Percentiles rank a stretch among this genome's conserved stretches.
These are phyloP conservation scores for Lytechinus pictus DNA, from an alignment of 35 echinoderm and acorn worm species.

Conservation along the genomic window DNA sequence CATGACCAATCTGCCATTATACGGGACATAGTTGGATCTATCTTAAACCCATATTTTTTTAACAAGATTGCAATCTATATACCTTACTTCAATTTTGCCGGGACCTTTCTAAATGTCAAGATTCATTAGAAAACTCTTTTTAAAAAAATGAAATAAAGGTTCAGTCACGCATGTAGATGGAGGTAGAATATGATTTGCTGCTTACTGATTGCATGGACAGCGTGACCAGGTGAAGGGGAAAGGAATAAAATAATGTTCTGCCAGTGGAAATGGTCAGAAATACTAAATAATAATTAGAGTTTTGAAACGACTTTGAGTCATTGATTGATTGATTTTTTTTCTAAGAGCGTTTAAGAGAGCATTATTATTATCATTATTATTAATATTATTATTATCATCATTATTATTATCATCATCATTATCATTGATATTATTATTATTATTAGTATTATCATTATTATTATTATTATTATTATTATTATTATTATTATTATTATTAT, in stretches of 20 bases:
- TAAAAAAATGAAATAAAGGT: background rate
- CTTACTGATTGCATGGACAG: background rate
- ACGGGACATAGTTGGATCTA: background rate
- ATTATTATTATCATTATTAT: no score
- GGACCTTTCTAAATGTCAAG: background rate
- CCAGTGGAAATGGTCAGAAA: background rate
- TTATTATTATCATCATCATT: no score
- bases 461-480: no score
- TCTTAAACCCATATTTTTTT: background rate
- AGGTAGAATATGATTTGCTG: background rate
- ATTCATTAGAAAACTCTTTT: slow-evolving; percentile 7
- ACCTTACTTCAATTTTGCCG: background rate
- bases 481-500: no score
- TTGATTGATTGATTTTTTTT: no score
- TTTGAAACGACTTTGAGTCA: no score
- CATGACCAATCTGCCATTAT: background rate
- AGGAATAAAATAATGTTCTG: background rate
- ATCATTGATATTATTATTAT: no score
- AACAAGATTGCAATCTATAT: background rate
- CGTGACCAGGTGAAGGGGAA: background rate
- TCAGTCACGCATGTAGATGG: background rate
- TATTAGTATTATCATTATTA: no score
- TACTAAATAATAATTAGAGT: background rate
- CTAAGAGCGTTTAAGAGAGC: no score
- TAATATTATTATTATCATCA: no score